Evolutionary conservation across 2,113 vertebrate genomes (phyloP), one percentile per base, ranked within the genome.

Genomic region (Cyprinus carpio): DNA sequence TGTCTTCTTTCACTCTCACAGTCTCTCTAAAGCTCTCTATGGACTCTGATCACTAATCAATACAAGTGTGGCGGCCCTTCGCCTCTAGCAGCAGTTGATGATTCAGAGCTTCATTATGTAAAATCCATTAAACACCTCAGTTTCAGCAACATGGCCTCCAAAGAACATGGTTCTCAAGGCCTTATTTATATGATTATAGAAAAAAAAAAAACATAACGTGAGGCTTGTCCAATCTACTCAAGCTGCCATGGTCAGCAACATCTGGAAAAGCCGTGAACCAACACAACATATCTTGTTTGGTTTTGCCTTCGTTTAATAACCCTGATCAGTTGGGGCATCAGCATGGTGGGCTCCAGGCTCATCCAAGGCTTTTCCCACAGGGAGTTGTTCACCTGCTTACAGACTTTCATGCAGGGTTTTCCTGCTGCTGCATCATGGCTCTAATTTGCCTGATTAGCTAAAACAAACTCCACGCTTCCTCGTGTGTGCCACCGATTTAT

Each of bases 371-470:
- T 74, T 86, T 90, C 87, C 88, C 88, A 51, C 4, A 67, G 85
- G 85, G 87, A 82, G 25, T 46, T 43, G 71, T 81, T 54, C 40
- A 77, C 81, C 87, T 76, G 74, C 74, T 34, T 65, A 67, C 69
- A 37, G 15, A 74, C 56, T 85, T 80, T 65, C 10, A 23, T 27
- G 18, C 31, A 34, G 64, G 51, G 11, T n/a, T 75, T 81, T 81
- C 75, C 81, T 34, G 65, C 64, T 58, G 67, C 64, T 64, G 29
- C 85, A 77, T 80, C 81, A 65, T 27, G 89, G 80, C 85, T 89
- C 90, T 91, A 91, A 91, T 93, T 93, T 92, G 87, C 62, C 88
- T 91, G 90, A 94, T 93, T 93, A 92, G 92, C 90, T 89, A 91
- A 83, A 91, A 92, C 90, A 92, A 93, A 92, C 77, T 87, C 84